Evolutionary conservation across 2,888 invertebrate species (phyloP).

Genomic region (Epinotia brunnichana): DNA sequence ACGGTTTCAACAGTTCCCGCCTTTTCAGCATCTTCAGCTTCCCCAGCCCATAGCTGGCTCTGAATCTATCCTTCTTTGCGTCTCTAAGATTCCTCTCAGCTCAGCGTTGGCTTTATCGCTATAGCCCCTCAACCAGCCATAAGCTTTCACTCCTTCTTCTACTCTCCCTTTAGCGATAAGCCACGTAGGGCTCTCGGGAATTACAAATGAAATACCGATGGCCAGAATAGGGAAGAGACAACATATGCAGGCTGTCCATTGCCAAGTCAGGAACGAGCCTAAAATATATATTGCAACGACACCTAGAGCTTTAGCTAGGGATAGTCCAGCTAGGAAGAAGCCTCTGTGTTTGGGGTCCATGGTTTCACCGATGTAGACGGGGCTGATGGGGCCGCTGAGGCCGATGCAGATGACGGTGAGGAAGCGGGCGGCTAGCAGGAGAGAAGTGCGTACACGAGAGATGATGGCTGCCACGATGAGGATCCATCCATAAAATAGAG

Average conservation of each 20-base stretch:
- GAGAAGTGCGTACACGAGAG: slow-evolving; percentile 55
- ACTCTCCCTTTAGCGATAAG: slow-evolving; percentile 83
- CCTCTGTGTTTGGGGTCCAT: slow-evolving; percentile 86
- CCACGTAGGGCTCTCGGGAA: slow-evolving; percentile 89
- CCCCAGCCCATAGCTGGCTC: slow-evolving; percentile 65
- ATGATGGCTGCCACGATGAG: slow-evolving; percentile 80
- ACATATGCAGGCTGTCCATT: slow-evolving; percentile 83
- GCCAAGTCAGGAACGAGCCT: slow-evolving; percentile 86
- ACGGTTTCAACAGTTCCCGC: slow-evolving; percentile 83
- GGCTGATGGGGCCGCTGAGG: slow-evolving; percentile 79
- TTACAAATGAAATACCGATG: slow-evolving; percentile 77
- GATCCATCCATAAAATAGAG: slow-evolving; percentile 85
- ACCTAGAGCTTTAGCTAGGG: slow-evolving; percentile 86
- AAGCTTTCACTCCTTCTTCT: slow-evolving; percentile 83
- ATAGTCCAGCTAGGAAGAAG: slow-evolving; percentile 85
- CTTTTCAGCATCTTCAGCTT: slow-evolving; percentile 67
- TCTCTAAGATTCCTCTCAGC: slow-evolving; percentile 76
- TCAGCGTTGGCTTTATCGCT: slow-evolving; percentile 78
- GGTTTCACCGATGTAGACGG: slow-evolving; percentile 85
- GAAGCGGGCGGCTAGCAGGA: slow-evolving; percentile 82
- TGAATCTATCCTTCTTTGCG: slow-evolving; percentile 64
- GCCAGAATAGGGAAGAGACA: slow-evolving; percentile 79
- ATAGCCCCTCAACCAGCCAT: slow-evolving; percentile 85
- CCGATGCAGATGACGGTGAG: slow-evolving; percentile 84
- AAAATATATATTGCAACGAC: slow-evolving; percentile 85